Evolutionary conservation across 2,113 vertebrate genomes (phyloP).

Genomic region (Prochilodus magdalenae): DNA sequence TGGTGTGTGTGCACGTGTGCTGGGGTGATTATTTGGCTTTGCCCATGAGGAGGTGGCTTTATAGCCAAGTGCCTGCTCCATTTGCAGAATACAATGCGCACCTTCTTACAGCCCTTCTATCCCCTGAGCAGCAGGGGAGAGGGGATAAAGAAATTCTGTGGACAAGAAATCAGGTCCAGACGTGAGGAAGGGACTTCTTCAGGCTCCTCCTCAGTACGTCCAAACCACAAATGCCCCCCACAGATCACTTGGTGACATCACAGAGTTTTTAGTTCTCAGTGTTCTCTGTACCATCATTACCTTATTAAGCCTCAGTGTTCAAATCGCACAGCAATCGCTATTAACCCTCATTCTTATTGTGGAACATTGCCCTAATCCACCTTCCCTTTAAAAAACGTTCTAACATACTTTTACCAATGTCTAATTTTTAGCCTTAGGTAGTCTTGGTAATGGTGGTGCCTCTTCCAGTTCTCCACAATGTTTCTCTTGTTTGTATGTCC

Average conservation of each 20-base stretch:
- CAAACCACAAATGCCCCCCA: conserved; percentile 58
- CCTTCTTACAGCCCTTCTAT: conserved; percentile 37
- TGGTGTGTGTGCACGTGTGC: conserved; percentile 31
- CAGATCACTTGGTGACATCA: conserved; percentile 52
- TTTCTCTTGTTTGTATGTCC: conserved; percentile 36
- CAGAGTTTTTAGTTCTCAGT: conserved; percentile 26
- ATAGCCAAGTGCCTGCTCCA: conserved; percentile 26
- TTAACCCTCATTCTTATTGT: background rate
- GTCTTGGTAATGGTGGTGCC: conserved; percentile 2
- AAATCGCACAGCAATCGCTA: background rate
- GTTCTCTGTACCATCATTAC: conserved; percentile 44
- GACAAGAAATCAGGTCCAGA: conserved; percentile 12
- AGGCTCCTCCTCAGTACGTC: conserved; percentile 35
- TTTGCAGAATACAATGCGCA: conserved; percentile 49
- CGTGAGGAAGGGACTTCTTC: conserved; percentile 38
- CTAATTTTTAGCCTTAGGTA: conserved; percentile 4
- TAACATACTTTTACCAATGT: background rate
- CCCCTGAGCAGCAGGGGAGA: conserved; percentile 40
- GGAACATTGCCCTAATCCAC: background rate
- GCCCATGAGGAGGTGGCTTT: conserved; percentile 15
- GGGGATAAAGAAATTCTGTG: conserved; percentile 22
- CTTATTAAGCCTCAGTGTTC: conserved; percentile 10
- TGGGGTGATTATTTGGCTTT: conserved; percentile 16
- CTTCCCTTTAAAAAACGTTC: background rate
- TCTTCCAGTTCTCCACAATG: conserved; percentile 35